phyloP scores from a whole-genome alignment of 2,797 vertebrate genomes.

The Prionace glauca region DNA sequence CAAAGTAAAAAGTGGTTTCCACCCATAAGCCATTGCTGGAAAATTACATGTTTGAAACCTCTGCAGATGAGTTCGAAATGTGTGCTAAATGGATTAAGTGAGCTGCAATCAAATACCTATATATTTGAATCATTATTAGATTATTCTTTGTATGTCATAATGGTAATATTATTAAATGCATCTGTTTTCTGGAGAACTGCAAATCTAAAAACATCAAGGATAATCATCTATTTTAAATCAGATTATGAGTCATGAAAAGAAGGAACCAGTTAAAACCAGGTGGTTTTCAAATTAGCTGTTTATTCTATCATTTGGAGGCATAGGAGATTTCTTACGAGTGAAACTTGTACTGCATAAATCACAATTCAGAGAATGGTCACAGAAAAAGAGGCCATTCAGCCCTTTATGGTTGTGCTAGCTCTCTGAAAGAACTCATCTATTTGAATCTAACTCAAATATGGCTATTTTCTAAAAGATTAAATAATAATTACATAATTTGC shows the following conservation, averaged over 20 bases:
- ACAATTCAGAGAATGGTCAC: not conserved
- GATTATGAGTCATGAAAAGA: constrained; percentile 14
- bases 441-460: not conserved
- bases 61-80: not conserved
- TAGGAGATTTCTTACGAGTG: not conserved
- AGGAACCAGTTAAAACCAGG: not conserved
- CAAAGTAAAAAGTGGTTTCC: not conserved
- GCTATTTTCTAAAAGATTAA: not conserved
- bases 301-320: not conserved
- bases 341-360: not conserved
- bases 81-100: not conserved
- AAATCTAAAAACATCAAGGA: not conserved
- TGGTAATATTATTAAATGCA: constrained; percentile 2
- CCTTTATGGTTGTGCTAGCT: not conserved
- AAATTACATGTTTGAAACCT: not conserved
- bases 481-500: not conserved
- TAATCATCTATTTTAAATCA: not conserved
- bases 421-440: not conserved
- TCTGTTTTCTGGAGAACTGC: not conserved
- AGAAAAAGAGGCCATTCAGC: not conserved
- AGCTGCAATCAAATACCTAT: not conserved
- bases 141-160: constrained; percentile 10
- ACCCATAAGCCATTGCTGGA: not conserved
- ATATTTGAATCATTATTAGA: constrained; percentile 1
- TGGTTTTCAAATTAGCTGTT: not conserved